phyloP scores from a whole-genome alignment of 2,888 invertebrate genomes.

The Clivina fossor region DNA sequence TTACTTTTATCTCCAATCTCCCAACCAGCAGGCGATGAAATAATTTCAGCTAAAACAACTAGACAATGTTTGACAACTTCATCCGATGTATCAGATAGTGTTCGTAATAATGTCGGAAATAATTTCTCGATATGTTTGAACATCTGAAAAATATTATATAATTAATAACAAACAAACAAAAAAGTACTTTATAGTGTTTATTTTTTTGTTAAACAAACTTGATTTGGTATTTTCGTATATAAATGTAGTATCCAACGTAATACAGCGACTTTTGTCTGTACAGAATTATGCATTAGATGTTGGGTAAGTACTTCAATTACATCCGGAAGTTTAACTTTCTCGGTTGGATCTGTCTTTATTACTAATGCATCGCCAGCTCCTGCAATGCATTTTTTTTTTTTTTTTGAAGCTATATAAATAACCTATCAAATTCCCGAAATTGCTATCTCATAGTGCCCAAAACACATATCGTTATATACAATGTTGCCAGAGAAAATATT shows the following conservation, averaged over 20 bases:
- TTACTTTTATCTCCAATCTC: slow-evolving; percentile 37
- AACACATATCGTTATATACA: no score
- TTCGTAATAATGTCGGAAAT: slow-evolving; percentile 77
- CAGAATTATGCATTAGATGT: slow-evolving; percentile 82
- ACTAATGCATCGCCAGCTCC: slow-evolving; percentile 6
- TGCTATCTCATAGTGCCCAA: no score
- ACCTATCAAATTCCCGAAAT: no score
- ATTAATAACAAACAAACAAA: neutral
- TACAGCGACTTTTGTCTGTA: slow-evolving; percentile 94
- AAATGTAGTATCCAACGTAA: slow-evolving; percentile 94
- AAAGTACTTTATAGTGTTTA: slow-evolving; percentile 4
- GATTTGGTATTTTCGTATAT: slow-evolving; percentile 80
- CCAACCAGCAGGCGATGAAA: slow-evolving; percentile 58
- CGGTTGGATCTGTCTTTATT: slow-evolving; percentile 34
- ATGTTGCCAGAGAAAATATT: no score
- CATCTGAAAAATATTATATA: slow-evolving; percentile 59
- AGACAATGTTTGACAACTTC: slow-evolving; percentile 94
- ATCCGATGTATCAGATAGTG: slow-evolving; percentile 88
- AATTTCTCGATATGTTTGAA: slow-evolving; percentile 69
- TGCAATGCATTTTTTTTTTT: no score
- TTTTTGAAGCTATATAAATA: no score
- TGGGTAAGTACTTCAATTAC: slow-evolving; percentile 82
- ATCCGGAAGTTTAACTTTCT: slow-evolving; percentile 69
- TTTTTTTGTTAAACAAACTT: no score
- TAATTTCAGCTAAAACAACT: slow-evolving; percentile 86